Percentiles rank a stretch among this genome's conserved stretches.
Evolutionary conservation across 2,888 invertebrate genomes (phyloP).

Genomic region (Latrodectus hesperus): DNA sequence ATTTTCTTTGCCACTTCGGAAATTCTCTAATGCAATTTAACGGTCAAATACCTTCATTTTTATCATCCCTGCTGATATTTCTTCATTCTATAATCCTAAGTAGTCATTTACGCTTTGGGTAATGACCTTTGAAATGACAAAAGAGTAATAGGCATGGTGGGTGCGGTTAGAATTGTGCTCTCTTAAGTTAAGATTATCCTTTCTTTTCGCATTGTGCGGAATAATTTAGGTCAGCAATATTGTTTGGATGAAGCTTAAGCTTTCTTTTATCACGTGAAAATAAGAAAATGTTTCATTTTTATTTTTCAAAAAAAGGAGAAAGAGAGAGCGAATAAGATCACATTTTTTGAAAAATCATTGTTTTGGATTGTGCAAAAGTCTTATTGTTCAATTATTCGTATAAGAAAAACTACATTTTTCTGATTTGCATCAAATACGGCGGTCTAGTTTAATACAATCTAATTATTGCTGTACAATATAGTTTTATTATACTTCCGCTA

Average conservation of each 20-base stretch:
- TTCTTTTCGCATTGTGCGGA: constrained; percentile 52
- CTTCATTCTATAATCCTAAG: constrained; percentile 44
- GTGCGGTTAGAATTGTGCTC: constrained; percentile 58
- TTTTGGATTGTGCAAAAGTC: constrained; percentile 48
- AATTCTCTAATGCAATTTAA: constrained; percentile 44
- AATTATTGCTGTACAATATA: too few relatives aligned
- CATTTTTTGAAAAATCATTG: constrained; percentile 53
- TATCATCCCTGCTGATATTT: constrained; percentile 36
- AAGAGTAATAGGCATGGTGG: constrained; percentile 57
- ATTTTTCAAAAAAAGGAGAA: too few relatives aligned
- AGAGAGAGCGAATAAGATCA: constrained; percentile 47
- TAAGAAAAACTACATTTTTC: constrained; percentile 4
- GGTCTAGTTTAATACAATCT: too few relatives aligned
- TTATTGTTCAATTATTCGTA: constrained; percentile 49
- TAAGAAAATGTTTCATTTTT: too few relatives aligned
- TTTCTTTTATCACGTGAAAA: too few relatives aligned
- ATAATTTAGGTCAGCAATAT: constrained; percentile 63
- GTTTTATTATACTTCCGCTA: too few relatives aligned
- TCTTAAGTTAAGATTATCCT: constrained; percentile 57
- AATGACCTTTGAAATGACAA: constrained; percentile 66
- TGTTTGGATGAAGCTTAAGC: constrained; percentile 20
- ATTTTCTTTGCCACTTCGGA: constrained; percentile 8
- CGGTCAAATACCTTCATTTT: constrained; percentile 52
- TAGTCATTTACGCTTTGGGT: constrained; percentile 64
- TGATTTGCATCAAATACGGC: neutral